Evolutionary conservation across 2,888 invertebrate species (phyloP), one percentile per base, ranked within the genome.

Genomic region (Pseudococcus viburni): DNA sequence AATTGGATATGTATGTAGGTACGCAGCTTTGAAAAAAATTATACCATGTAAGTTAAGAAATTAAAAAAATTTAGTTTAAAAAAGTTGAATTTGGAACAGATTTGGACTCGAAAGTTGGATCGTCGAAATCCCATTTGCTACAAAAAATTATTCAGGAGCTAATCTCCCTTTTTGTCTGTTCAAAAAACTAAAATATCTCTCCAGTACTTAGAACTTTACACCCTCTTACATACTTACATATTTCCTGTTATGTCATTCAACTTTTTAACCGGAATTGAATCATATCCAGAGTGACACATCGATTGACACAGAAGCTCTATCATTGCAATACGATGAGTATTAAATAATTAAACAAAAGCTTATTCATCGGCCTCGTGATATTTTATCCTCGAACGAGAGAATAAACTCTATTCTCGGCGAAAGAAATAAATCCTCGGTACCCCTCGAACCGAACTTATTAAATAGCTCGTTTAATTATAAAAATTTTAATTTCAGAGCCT

Each of bases 401-500:
- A 42, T 51, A 51, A 51, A 51, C 11, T 51, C 9, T 46, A 46
- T 46, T 11, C 9, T 46, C 12, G 46, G 12, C 46, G 7, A 59
- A 19, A 19, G 7, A 33, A 33, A 33, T 33, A 33, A 33, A 22
- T 22, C 22, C 22, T 22, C 11, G 22, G 0, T 22, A 19, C 22
- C 11, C 11, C 15, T 64, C 11, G 22, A 64, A 22, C 22, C 9
- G 22, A n/a, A 15, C 12, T 17, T 19, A 64, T 64, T 64, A 22
- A 9, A 15, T 22, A 9, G 64, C 8, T 19, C 19, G 9, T 64
- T 64, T 64, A 64, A 64, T 64, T 64, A 64, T 22, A 64, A 6
- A 7, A 64, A 22, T 64, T 64, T 22, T 22, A 22, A 12, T 64
- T 64, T 64, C 85, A 88, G 88, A 85, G 73, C 11, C 33, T 88